Conservation (phyloP, 2,888 invertebrate species). For the Tineola bisselliella region DNA sequence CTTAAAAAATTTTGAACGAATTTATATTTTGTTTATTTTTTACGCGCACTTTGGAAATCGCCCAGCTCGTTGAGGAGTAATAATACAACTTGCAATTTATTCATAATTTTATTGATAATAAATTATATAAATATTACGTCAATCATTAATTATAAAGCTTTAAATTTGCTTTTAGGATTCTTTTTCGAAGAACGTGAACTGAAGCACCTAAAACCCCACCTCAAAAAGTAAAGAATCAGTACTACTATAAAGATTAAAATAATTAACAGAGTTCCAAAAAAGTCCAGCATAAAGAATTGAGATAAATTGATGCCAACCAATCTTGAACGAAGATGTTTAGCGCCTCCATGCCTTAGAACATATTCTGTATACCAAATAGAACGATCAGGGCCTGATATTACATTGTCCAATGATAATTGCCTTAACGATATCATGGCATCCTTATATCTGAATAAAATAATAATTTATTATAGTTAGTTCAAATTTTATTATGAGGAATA, state of each 20-base stretch:
- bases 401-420: slow-evolving; percentile 30
- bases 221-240: background rate
- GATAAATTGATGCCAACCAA: slow-evolving; percentile 39
- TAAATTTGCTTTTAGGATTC: slow-evolving; percentile 38
- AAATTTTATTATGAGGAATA: background rate
- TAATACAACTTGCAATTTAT: background rate
- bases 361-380: slow-evolving; percentile 67
- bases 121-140: background rate
- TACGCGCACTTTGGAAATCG: no score
- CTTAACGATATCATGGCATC: slow-evolving; percentile 35
- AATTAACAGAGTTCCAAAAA: slow-evolving; percentile 25
- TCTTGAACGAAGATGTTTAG: slow-evolving; percentile 49
- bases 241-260: background rate
- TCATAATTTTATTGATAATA: background rate
- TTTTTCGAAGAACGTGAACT: slow-evolving; percentile 25
- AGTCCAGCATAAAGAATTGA: slow-evolving; percentile 49
- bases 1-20: no score
- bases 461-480: background rate
- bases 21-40: no score
- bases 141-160: slow-evolving; percentile 23
- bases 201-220: slow-evolving; percentile 20
- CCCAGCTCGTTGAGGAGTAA: no score
- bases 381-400: slow-evolving; percentile 51
- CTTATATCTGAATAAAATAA: slow-evolving; percentile 38
- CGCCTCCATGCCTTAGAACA: slow-evolving; percentile 51